These are phyloP conservation scores for Andrena hattorfiana DNA, from an alignment of 2,888 invertebrate species.

Conservation along the genomic window DNA sequence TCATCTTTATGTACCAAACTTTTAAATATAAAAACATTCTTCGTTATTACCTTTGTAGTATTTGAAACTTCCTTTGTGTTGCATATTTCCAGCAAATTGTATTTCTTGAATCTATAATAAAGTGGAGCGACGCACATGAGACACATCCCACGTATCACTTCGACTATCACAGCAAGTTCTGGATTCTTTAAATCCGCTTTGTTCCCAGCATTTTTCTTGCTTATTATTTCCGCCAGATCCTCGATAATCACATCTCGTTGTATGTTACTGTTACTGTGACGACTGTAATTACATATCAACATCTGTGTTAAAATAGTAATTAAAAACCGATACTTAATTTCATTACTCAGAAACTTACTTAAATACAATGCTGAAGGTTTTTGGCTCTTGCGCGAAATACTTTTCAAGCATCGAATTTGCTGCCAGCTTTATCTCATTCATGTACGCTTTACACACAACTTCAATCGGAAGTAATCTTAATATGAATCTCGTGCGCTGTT, in stretches of 20 bases:
- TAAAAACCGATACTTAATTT: conserved; percentile 12
- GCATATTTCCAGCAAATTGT: conserved; percentile 90
- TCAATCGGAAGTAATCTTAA: conserved; percentile 93
- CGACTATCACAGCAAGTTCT: conserved; percentile 92
- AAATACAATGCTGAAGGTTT: conserved; percentile 91
- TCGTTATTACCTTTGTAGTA: conserved; percentile 17
- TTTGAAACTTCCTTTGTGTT: conserved; percentile 52
- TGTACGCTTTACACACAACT: conserved; percentile 90
- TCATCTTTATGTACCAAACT: neutral
- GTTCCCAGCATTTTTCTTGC: conserved; percentile 89
- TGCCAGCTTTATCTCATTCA: conserved; percentile 90
- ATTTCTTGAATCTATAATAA: conserved; percentile 92
- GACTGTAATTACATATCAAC: conserved; percentile 81
- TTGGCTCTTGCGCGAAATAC: conserved; percentile 90
- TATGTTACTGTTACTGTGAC: conserved; percentile 91
- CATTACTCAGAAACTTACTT: conserved; percentile 85
- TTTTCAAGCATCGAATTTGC: conserved; percentile 90
- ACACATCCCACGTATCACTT: conserved; percentile 93
- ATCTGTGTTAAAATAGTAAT: neutral
- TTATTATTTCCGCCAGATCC: conserved; percentile 90
- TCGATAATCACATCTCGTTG: conserved; percentile 90
- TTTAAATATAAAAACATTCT: neutral
- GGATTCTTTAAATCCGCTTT: conserved; percentile 93
- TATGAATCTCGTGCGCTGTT: conserved; percentile 91
- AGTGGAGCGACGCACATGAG: conserved; percentile 93